These are phyloP conservation scores for Eulemur mongoz DNA, from an alignment of 2,797 vertebrate genomes.

Conservation along the genomic window DNA sequence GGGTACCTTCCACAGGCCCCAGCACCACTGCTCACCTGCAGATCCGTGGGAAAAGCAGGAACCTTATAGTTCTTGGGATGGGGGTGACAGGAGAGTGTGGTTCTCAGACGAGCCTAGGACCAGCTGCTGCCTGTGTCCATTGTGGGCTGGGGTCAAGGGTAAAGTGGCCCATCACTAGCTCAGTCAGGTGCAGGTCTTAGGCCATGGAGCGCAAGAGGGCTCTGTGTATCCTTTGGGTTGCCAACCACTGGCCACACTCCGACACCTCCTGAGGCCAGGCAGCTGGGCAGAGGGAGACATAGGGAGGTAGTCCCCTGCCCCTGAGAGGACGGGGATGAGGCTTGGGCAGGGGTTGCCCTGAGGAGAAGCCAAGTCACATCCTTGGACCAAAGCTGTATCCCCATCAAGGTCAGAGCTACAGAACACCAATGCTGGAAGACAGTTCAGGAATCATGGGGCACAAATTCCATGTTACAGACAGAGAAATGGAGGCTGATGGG, in stretches of 20 bases:
- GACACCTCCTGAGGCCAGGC: slow-evolving; percentile 8
- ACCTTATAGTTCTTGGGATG: neutral
- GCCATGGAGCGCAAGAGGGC: neutral
- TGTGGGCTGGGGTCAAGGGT: neutral
- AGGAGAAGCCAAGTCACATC: slow-evolving; percentile 22
- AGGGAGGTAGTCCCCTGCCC: neutral
- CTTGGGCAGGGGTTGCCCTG: neutral
- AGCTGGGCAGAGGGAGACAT: neutral
- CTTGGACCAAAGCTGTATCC: neutral
- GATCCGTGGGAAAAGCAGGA: neutral
- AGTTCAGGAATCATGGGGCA: neutral
- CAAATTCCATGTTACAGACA: neutral
- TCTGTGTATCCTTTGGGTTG: neutral
- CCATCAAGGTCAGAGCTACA: slow-evolving; percentile 21
- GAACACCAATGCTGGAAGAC: neutral
- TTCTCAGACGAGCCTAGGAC: neutral
- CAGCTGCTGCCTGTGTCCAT: neutral
- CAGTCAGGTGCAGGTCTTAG: neutral
- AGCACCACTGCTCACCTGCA: neutral
- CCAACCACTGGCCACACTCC: neutral
- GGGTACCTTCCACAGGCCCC: neutral
- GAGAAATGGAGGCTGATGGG: neutral
- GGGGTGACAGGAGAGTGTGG: neutral
- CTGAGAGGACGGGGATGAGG: neutral
- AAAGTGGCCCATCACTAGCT: neutral